Conservation (phyloP, 2,797 vertebrate species). For the Oceanodroma leucorhoa region DNA sequence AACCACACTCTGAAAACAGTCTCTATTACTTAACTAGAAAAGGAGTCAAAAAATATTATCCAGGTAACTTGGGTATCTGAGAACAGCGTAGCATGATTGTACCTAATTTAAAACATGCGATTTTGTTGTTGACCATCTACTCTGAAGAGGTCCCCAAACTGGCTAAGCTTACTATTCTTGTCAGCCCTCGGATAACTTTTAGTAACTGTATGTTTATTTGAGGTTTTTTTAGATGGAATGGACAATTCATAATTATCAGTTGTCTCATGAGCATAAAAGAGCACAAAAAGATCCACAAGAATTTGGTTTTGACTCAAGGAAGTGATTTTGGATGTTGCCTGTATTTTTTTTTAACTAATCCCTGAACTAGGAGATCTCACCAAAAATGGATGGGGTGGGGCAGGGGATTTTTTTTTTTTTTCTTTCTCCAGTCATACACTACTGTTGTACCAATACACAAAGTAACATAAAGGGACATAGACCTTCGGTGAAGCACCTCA, state of each 20-base stretch:
- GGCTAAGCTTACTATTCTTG: neutral
- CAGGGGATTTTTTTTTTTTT: neutral
- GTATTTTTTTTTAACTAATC: neutral
- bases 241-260: neutral
- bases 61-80: neutral
- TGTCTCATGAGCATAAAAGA: neutral
- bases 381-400: neutral
- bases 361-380: neutral
- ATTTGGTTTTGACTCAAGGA: neutral
- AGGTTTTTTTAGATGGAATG: neutral
- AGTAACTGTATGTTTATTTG: neutral
- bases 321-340: neutral
- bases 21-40: neutral
- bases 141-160: neutral
- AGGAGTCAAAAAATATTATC: neutral
- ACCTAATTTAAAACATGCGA: neutral
- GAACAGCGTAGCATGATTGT: neutral
- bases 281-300: neutral
- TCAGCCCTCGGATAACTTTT: neutral
- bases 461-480: neutral
- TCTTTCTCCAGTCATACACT: fast-evolving
- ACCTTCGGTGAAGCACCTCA: neutral
- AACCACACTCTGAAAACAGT: neutral
- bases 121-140: neutral
- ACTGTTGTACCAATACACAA: neutral